A percentile compares a stretch with the other conserved stretches of the same genome.
These are phyloP conservation scores for Harpalus rubripes DNA, from an alignment of 2,888 invertebrate species.

Conservation along the genomic window DNA sequence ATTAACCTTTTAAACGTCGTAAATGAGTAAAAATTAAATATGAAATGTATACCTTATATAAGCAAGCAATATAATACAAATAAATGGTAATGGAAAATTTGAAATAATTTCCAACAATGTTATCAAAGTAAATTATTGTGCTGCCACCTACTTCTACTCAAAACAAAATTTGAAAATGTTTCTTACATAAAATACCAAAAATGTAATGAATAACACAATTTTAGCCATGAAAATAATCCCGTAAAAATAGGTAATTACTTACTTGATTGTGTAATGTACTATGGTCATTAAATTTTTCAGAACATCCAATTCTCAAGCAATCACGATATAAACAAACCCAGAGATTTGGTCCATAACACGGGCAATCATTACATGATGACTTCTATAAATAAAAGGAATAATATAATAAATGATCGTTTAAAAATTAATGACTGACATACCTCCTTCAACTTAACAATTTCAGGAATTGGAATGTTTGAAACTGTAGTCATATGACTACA, in stretches of 20 bases:
- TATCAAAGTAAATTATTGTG: slow-evolving; percentile 28
- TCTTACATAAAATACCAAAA: background rate
- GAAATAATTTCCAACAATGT: slow-evolving; percentile 45
- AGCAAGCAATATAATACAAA: slow-evolving; percentile 37
- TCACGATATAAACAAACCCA: slow-evolving; percentile 92
- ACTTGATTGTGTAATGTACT: slow-evolving; percentile 89
- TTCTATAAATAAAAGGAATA: slow-evolving; percentile 75
- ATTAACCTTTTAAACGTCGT: slow-evolving; percentile 56
- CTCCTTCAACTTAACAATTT: slow-evolving; percentile 73
- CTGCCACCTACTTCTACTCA: slow-evolving; percentile 16
- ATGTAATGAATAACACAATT: background rate
- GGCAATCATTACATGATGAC: slow-evolving; percentile 85
- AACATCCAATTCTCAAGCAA: slow-evolving; percentile 91
- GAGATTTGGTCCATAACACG: slow-evolving; percentile 86
- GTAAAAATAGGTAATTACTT: slow-evolving; percentile 70
- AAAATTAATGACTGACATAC: slow-evolving; percentile 69
- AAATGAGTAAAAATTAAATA: slow-evolving; percentile 20
- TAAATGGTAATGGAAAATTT: background rate
- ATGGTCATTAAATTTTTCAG: slow-evolving; percentile 90
- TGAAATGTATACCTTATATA: slow-evolving; percentile 13
- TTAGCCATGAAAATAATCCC: background rate
- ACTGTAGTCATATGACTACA: slow-evolving; percentile 74
- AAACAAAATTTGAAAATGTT: slow-evolving; percentile 9
- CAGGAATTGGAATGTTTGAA: slow-evolving; percentile 74
- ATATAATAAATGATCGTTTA: slow-evolving; percentile 9